Evolutionary conservation across 1,140 invertebrate species (phyloP).

Genomic region (Orchesella cincta): DNA sequence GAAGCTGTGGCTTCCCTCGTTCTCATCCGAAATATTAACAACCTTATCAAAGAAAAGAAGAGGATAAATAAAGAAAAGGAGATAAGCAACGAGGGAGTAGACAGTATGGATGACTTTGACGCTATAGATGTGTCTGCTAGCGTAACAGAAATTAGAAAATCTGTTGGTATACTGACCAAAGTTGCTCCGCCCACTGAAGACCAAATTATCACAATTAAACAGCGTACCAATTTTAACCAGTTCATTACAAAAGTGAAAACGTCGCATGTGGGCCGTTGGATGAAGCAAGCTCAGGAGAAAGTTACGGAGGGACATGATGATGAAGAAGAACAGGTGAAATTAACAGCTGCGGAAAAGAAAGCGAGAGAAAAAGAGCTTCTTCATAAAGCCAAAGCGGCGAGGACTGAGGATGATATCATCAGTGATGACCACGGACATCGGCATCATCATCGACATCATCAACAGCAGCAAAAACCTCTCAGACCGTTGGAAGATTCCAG

Average conservation of each 20-base stretch:
- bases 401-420: no score
- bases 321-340: neutral
- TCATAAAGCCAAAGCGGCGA: no score
- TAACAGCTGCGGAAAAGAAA: neutral
- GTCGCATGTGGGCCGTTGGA: neutral
- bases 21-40: neutral
- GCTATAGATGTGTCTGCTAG: neutral
- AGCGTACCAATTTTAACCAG: neutral
- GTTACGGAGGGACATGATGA: neutral
- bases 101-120: neutral
- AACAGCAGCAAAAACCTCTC: no score
- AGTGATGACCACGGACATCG: no score
- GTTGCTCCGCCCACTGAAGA: constrained; percentile 2
- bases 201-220: neutral
- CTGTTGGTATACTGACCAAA: neutral
- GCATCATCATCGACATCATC: no score
- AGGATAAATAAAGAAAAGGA: neutral
- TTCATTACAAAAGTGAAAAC: neutral
- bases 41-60: neutral
- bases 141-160: neutral
- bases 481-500: no score
- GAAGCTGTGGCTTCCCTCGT: neutral
- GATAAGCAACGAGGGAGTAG: neutral
- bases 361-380: neutral
- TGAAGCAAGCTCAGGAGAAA: neutral